phyloP scores from a whole-genome alignment of 2,797 vertebrate species.

The Girardinus metallicus region DNA sequence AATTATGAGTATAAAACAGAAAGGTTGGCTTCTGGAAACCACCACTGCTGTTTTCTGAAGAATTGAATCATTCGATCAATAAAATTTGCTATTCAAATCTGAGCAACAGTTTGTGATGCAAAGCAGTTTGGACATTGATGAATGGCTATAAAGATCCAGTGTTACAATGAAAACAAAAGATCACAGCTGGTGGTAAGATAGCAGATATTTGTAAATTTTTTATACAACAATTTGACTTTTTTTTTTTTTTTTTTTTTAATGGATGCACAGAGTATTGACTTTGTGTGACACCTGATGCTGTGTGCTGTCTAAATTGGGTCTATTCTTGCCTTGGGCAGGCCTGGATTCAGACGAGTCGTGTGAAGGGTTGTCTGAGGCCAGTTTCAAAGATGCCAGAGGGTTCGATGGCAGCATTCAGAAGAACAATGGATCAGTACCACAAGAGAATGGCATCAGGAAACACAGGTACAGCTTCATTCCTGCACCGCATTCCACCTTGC shows the following conservation, averaged over 20 bases:
- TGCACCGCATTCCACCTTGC: conserved; percentile 11
- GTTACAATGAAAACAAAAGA: conserved; percentile 8
- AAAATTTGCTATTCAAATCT: conserved; percentile 38
- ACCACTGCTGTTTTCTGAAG: neutral
- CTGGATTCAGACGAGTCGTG: conserved; percentile 96
- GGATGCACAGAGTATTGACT: neutral
- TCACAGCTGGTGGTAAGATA: neutral
- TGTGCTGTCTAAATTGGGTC: neutral
- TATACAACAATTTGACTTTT: neutral
- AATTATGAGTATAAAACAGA: neutral
- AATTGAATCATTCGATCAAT: conserved; percentile 11
- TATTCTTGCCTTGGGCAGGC: conserved; percentile 77
- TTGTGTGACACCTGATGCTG: no score
- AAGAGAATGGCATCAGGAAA: conserved; percentile 92
- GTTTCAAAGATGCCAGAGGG: conserved; percentile 86
- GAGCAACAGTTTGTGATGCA: conserved; percentile 21
- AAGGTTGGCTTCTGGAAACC: neutral
- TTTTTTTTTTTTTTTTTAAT: neutral
- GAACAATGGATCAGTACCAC: conserved; percentile 82
- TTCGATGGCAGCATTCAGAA: conserved; percentile 75
- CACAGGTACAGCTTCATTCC: conserved; percentile 84
- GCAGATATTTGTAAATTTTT: neutral
- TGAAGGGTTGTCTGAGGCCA: conserved; percentile 90
- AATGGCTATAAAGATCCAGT: neutral
- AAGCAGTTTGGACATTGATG: conserved; percentile 20